These are phyloP conservation scores for Metopolophium dirhodum DNA, from an alignment of 1,140 invertebrate species.

Conservation along the genomic window DNA sequence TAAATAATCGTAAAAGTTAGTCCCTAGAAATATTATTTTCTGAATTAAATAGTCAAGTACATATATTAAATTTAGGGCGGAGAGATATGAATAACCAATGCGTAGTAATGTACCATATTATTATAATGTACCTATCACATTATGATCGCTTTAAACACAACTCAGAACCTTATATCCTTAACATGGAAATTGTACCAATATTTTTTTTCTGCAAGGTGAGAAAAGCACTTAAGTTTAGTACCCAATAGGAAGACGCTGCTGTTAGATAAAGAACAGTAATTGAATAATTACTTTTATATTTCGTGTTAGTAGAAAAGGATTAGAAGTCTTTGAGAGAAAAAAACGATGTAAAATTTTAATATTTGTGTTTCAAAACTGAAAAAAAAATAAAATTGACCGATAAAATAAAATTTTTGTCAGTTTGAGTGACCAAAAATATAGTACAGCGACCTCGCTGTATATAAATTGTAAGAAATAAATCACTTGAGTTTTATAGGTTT, in stretches of 20 bases:
- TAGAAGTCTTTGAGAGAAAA: not conserved
- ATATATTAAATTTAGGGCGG: not conserved
- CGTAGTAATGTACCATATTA: too few species aligned
- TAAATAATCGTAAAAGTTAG: too few species aligned
- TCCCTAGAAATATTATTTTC: too few species aligned
- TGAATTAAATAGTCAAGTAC: too few species aligned
- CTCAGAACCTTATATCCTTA: not conserved
- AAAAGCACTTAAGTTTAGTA: not conserved
- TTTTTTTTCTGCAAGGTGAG: not conserved
- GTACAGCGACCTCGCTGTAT: not conserved
- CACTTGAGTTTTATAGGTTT: not conserved
- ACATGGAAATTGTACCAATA: not conserved
- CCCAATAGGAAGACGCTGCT: not conserved
- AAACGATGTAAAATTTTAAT: not conserved
- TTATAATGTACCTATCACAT: too few species aligned
- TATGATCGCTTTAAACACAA: not conserved
- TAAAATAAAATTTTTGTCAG: too few species aligned
- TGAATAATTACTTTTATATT: not conserved
- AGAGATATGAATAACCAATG: not conserved
- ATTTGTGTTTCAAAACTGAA: too few species aligned
- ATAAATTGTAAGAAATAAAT: not conserved
- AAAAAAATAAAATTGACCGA: too few species aligned
- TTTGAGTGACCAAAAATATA: not conserved
- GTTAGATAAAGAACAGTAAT: not conserved
- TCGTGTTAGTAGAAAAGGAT: not conserved